Conservation (phyloP, 2,797 vertebrate species). For the Erpetoichthys calabaricus region DNA sequence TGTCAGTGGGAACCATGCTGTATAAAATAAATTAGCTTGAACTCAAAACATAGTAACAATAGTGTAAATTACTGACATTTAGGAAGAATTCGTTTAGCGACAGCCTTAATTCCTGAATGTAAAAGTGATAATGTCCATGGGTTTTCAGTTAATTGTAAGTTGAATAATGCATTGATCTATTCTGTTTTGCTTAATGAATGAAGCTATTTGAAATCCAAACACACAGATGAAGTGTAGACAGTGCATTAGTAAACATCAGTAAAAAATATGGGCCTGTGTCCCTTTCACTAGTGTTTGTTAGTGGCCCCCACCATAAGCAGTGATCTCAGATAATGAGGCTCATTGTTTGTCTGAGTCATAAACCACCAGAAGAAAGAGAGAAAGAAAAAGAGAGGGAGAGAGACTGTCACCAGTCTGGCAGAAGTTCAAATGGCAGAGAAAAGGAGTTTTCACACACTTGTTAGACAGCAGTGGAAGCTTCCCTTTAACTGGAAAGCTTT, state of each 20-base stretch:
- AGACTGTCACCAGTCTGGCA: background rate
- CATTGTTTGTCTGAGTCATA: background rate
- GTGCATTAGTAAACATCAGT: background rate
- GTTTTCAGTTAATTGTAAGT: too few species aligned
- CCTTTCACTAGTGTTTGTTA: background rate
- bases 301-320: background rate
- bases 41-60: too few species aligned
- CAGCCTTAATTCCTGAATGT: too few species aligned
- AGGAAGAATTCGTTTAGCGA: too few species aligned
- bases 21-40: too few species aligned
- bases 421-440: background rate
- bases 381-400: background rate
- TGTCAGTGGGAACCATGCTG: too few species aligned
- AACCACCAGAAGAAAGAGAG: background rate
- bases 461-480: background rate
- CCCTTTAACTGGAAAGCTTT: background rate
- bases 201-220: conserved; percentile 1
- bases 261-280: background rate
- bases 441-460: background rate
- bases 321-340: background rate
- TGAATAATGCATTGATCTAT: too few species aligned
- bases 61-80: too few species aligned
- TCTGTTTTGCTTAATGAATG: background rate
- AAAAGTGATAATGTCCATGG: too few species aligned
- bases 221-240: background rate